These are phyloP conservation scores for Zygogramma bicolorata DNA, from an alignment of 2,888 invertebrate genomes.

Conservation along the genomic window DNA sequence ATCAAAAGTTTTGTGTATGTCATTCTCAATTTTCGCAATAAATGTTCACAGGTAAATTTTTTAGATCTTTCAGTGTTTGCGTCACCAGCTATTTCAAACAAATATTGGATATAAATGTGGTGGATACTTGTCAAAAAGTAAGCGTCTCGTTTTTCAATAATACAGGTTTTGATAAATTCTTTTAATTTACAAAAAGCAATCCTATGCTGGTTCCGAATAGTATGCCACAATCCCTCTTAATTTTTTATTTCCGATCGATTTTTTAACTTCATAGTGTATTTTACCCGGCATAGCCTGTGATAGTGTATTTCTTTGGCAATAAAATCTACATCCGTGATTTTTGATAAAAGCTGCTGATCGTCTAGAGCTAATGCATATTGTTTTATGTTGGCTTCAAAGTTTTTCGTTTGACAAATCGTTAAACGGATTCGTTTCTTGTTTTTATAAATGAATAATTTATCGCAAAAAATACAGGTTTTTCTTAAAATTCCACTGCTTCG, in stretches of 20 bases:
- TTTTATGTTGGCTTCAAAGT: constrained; percentile 13
- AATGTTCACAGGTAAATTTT: constrained; percentile 13
- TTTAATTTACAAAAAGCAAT: not conserved
- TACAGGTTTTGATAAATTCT: constrained; percentile 12
- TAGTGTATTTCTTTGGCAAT: constrained; percentile 17
- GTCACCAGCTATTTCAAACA: not conserved
- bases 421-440: constrained; percentile 16
- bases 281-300: constrained; percentile 15
- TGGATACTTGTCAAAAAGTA: constrained; percentile 12
- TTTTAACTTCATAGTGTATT: constrained; percentile 1
- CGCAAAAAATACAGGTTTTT: constrained; percentile 12
- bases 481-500: not conserved
- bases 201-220: not conserved
- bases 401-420: constrained; percentile 13
- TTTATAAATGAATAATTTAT: constrained; percentile 15
- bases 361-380: constrained; percentile 4
- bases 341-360: constrained; percentile 11
- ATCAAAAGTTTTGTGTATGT: not conserved
- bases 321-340: constrained; percentile 17
- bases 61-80: not conserved
- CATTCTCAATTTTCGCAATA: constrained; percentile 6
- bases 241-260: constrained; percentile 14
- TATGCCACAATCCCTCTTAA: constrained; percentile 3
- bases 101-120: constrained; percentile 16
- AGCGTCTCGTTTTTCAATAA: constrained; percentile 10